Evolutionary conservation across 2,888 invertebrate species (phyloP).

Genomic region (Agonopterix arenella): DNA sequence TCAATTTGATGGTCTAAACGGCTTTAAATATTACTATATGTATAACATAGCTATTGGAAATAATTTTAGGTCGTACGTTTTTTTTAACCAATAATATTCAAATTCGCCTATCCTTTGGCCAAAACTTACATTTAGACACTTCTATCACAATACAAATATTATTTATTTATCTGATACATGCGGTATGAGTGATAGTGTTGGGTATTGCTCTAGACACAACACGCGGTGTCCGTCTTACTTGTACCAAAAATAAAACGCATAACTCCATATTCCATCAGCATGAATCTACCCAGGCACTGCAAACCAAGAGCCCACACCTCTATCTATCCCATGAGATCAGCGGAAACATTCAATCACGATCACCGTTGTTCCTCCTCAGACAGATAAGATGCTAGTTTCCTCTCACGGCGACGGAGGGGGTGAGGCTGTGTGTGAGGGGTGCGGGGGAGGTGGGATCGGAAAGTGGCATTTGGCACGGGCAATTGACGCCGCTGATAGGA

Average conservation of each 20-base stretch:
- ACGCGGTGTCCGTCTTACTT: too few relatives aligned
- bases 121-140: too few relatives aligned
- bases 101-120: too few relatives aligned
- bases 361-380: constrained; percentile 42
- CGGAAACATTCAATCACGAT: constrained; percentile 70
- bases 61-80: too few relatives aligned
- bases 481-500: constrained; percentile 77
- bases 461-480: constrained; percentile 77
- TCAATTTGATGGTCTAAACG: too few relatives aligned
- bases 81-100: too few relatives aligned
- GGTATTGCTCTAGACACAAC: too few relatives aligned
- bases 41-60: too few relatives aligned
- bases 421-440: constrained; percentile 16
- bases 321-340: constrained; percentile 30
- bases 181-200: background rate
- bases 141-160: too few relatives aligned
- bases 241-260: too few relatives aligned
- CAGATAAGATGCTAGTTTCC: constrained; percentile 50
- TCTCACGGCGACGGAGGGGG: constrained; percentile 20
- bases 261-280: background rate
- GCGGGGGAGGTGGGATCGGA: constrained; percentile 32
- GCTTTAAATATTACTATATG: too few relatives aligned
- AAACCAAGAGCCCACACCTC: constrained; percentile 4
- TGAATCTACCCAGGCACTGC: constrained; percentile 1
- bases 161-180: too few relatives aligned